Conservation (phyloP, 37 sponge, comb jelly and placozoan genomes). For the Ianthella basta region DNA sequence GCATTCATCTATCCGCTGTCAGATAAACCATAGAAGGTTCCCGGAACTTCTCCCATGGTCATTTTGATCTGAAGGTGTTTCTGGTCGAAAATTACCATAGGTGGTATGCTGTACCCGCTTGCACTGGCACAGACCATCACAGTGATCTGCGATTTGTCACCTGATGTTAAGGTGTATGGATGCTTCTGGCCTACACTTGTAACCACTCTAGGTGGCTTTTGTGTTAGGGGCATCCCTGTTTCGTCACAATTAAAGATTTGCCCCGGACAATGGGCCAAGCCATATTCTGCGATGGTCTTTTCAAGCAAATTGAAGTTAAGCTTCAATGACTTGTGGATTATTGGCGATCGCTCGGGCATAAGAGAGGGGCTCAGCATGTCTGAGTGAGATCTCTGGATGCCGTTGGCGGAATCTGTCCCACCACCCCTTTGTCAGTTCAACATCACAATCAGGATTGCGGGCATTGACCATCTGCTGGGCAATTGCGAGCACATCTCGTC, state of each 20-base stretch:
- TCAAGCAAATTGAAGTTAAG: background rate
- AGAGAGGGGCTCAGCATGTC: background rate
- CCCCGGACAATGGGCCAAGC: background rate
- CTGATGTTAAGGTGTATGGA: background rate
- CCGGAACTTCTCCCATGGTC: conserved; percentile 27
- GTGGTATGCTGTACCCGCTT: conserved; percentile 15
- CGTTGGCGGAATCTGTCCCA: conserved; percentile 25
- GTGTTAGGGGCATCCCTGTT: conserved; percentile 34
- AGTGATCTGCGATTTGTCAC: conserved; percentile 8
- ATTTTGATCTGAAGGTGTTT: background rate
- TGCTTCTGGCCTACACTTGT: conserved; percentile 29
- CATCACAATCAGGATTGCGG: background rate
- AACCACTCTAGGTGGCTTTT: conserved; percentile 11
- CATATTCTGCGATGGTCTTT: background rate
- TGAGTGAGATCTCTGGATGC: background rate
- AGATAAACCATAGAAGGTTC: conserved; percentile 16
- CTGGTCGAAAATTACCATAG: conserved; percentile 3
- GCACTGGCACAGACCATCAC: conserved; percentile 34
- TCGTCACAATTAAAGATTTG: conserved; percentile 35
- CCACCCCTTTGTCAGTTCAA: conserved; percentile 23
- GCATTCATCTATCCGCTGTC: conserved; percentile 29
- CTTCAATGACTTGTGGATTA: background rate
- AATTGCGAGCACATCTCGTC: background rate
- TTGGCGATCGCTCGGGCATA: background rate
- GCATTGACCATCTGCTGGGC: background rate